These are phyloP conservation scores for Nansenia antarctica DNA, from an alignment of 2,113 vertebrate species.

Conservation along the genomic window DNA sequence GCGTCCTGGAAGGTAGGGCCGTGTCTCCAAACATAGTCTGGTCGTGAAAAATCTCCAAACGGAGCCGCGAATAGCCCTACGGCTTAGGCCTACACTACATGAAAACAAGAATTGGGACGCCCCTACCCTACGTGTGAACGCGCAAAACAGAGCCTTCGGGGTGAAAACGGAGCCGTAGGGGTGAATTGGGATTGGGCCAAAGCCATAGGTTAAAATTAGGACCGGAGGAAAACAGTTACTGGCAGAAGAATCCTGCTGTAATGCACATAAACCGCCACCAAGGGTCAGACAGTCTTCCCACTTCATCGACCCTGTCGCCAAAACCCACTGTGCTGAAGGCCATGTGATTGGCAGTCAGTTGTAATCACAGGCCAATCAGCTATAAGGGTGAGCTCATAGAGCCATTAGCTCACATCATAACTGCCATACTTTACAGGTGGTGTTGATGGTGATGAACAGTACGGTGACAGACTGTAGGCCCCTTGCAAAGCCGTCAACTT, in stretches of 20 bases:
- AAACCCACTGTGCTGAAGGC: background rate
- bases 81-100: no score
- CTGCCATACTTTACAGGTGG: background rate
- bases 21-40: no score
- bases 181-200: no score
- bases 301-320: background rate
- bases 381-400: background rate
- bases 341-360: background rate
- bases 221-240: background rate
- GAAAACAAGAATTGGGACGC: no score
- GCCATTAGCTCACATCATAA: background rate
- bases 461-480: background rate
- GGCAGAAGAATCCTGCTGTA: background rate
- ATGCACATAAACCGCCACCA: slow-evolving; percentile 9
- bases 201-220: no score
- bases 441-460: background rate
- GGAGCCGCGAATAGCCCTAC: no score
- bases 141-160: no score
- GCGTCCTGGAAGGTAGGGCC: no score
- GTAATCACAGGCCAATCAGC: background rate
- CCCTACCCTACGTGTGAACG: no score
- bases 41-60: no score
- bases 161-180: no score
- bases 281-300: slow-evolving; percentile 6
- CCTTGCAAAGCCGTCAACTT: slow-evolving; percentile 8